Evolutionary conservation across 1,140 invertebrate species (phyloP).

Genomic region (Hyposmocoma kahamanoa): DNA sequence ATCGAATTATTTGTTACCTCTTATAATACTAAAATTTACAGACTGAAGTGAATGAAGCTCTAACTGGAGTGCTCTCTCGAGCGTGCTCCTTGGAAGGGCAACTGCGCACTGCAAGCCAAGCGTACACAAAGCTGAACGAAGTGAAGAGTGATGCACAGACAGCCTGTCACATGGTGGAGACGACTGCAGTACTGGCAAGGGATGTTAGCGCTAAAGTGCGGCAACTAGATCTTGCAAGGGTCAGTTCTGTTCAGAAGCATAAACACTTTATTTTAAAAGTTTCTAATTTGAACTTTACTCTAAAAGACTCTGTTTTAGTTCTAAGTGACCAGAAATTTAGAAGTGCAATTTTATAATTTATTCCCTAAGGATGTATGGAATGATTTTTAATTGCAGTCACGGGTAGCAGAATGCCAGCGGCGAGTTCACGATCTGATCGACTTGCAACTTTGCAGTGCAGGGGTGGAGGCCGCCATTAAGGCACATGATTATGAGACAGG

Average conservation of each 20-base stretch:
- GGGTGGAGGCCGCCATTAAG: conserved; percentile 92
- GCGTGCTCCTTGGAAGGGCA: conserved; percentile 54
- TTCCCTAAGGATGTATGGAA: too few relatives aligned
- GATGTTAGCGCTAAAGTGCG: conserved; percentile 97
- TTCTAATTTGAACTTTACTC: too few relatives aligned
- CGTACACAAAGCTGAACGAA: conserved; percentile 56
- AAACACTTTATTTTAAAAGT: neutral
- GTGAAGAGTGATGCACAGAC: conserved; percentile 56
- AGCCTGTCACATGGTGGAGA: conserved; percentile 87
- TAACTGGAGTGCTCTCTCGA: conserved; percentile 41
- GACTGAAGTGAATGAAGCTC: conserved; percentile 55
- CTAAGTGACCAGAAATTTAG: too few relatives aligned
- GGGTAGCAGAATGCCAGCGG: conserved; percentile 95
- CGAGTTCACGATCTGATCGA: conserved; percentile 97
- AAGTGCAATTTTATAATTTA: too few relatives aligned
- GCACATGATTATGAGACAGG: conserved; percentile 94
- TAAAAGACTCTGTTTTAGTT: too few relatives aligned
- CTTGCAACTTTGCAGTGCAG: conserved; percentile 95
- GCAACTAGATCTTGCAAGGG: conserved; percentile 93
- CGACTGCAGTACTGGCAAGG: conserved; percentile 91
- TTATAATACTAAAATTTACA: conserved; percentile 23
- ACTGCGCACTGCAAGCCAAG: conserved; percentile 58
- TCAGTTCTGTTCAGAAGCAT: conserved; percentile 36
- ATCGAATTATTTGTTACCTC: too few relatives aligned
- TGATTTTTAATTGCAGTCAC: conserved; percentile 85